These are phyloP conservation scores for Chrysodeixis includens DNA, from an alignment of 2,888 invertebrate species.

Conservation along the genomic window DNA sequence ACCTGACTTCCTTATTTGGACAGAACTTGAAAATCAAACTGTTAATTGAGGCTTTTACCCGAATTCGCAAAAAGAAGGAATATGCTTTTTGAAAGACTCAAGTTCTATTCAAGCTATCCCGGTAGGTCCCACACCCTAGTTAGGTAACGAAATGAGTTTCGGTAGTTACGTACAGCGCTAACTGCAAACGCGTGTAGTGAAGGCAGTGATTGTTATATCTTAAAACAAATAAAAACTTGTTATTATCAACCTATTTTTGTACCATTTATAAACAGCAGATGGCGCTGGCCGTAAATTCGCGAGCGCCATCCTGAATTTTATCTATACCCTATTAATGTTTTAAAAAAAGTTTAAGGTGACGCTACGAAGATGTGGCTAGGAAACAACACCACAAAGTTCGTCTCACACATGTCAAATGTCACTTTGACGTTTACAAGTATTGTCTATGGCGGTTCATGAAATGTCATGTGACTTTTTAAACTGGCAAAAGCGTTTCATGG, in stretches of 20 bases:
- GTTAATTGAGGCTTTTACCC: conserved; percentile 17
- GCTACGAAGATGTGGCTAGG: conserved; percentile 74
- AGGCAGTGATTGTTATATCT: conserved; percentile 82
- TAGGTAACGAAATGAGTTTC: conserved; percentile 60
- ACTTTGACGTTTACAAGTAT: conserved; percentile 59
- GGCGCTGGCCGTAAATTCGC: conserved; percentile 84
- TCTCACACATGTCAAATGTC: conserved; percentile 66
- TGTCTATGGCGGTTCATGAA: conserved; percentile 61
- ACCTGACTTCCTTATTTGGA: conserved; percentile 58
- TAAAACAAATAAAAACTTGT: background rate
- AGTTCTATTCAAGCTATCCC: conserved; percentile 73
- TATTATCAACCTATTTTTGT: conserved; percentile 23
- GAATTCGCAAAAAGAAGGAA: conserved; percentile 42
- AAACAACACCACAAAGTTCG: conserved; percentile 62
- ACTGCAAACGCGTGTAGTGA: conserved; percentile 67
- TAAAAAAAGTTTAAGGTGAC: conserved; percentile 79
- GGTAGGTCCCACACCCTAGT: conserved; percentile 64
- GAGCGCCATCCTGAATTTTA: conserved; percentile 86
- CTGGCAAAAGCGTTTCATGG: conserved; percentile 47
- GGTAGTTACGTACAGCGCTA: conserved; percentile 77
- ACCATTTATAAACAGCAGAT: conserved; percentile 71
- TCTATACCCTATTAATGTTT: conserved; percentile 19
- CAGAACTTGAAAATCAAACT: conserved; percentile 52
- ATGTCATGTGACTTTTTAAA: conserved; percentile 8
- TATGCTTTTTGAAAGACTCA: conserved; percentile 67